Evolutionary conservation across 2,797 vertebrate genomes (phyloP).

Genomic region (Spinus pinus): DNA sequence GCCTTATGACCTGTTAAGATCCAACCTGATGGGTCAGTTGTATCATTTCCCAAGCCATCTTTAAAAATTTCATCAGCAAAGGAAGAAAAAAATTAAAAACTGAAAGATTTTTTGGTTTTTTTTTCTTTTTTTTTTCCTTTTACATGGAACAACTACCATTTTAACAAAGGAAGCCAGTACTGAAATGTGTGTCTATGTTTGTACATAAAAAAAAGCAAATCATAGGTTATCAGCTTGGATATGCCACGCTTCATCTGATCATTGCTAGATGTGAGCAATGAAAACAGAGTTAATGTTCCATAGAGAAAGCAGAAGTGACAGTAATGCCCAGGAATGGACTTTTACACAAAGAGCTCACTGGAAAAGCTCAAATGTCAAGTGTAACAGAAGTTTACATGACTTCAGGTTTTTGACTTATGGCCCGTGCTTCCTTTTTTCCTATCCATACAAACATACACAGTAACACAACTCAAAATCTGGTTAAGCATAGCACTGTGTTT

Average conservation of each 20-base stretch:
- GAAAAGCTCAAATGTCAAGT: constrained; percentile 49
- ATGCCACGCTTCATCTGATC: constrained; percentile 37
- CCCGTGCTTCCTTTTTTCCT: background rate
- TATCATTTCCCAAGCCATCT: background rate
- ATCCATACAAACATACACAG: background rate
- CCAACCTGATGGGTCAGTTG: background rate
- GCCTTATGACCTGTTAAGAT: background rate
- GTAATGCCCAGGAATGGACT: constrained; percentile 47
- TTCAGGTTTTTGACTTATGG: constrained; percentile 35
- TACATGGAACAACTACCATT: background rate
- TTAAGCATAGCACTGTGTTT: background rate
- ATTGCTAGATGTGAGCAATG: constrained; percentile 29
- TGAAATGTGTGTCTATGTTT: background rate
- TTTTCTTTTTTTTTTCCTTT: background rate
- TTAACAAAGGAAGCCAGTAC: background rate
- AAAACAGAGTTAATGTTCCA: constrained; percentile 57
- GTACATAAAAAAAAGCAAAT: constrained; percentile 25
- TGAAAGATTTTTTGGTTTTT: background rate
- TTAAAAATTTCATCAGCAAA: background rate
- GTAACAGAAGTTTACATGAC: constrained; percentile 33
- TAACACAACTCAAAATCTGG: background rate
- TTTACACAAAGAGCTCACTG: constrained; percentile 39
- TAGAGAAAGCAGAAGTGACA: constrained; percentile 47
- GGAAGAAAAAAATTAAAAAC: background rate
- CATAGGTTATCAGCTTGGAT: constrained; percentile 50